Evolutionary conservation across 2,797 vertebrate genomes (phyloP).

Genomic region (Todus mexicanus): DNA sequence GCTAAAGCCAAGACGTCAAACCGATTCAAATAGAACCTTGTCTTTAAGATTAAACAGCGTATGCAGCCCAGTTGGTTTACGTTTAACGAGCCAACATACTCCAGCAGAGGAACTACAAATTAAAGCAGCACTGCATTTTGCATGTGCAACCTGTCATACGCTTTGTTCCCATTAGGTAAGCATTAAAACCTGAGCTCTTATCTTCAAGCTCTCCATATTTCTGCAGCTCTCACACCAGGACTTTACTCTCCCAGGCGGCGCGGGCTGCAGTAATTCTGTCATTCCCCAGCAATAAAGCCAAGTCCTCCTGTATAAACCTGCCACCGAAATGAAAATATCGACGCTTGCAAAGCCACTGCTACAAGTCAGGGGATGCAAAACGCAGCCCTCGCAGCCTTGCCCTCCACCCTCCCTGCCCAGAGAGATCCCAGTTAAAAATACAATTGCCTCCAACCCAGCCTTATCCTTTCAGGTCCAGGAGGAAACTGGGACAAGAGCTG

Average conservation of each 20-base stretch:
- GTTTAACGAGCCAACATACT: not conserved
- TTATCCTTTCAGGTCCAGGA: not conserved
- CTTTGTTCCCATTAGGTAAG: not conserved
- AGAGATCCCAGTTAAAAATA: not conserved
- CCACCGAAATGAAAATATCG: not conserved
- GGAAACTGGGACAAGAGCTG: not conserved
- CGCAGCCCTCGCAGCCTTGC: not conserved
- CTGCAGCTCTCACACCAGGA: not conserved
- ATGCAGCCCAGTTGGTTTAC: not conserved
- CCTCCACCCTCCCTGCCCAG: not conserved
- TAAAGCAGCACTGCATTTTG: not conserved
- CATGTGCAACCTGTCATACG: not conserved
- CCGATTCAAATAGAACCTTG: not conserved
- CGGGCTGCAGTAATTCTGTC: not conserved
- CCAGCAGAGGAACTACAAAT: not conserved
- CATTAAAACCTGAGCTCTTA: not conserved
- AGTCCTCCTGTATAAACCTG: not conserved
- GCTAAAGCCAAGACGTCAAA: not conserved
- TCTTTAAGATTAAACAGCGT: not conserved
- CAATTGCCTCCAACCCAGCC: not conserved
- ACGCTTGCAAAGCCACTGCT: not conserved
- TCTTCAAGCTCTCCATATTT: not conserved
- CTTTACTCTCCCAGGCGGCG: not conserved
- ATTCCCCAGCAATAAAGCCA: not conserved
- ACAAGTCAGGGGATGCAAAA: not conserved